Percentiles rank a stretch among this genome's conserved stretches.
Evolutionary conservation across 2,113 vertebrate species (phyloP).

Genomic region (Microcebus jonahi): DNA sequence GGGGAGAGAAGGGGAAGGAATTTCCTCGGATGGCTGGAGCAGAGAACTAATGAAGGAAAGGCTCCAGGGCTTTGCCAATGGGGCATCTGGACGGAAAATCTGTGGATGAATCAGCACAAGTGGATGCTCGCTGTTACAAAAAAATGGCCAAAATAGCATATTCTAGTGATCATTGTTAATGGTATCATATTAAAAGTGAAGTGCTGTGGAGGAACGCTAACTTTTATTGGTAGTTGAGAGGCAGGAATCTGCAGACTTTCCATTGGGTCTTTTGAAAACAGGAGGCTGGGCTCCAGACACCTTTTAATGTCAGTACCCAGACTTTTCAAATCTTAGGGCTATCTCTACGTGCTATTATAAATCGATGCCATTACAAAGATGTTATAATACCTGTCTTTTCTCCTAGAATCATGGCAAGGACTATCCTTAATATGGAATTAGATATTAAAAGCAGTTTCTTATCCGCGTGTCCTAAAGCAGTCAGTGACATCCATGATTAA

Average conservation of each 20-base stretch:
- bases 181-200: not conserved
- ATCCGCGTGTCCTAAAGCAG: slow-evolving; percentile 67
- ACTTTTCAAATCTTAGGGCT: slow-evolving; percentile 29
- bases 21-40: slow-evolving; percentile 73
- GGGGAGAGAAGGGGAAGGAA: slow-evolving; percentile 62
- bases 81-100: slow-evolving; percentile 73
- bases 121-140: slow-evolving; percentile 28
- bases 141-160: slow-evolving; percentile 39
- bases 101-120: slow-evolving; percentile 60
- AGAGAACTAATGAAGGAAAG: slow-evolving; percentile 66
- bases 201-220: not conserved
- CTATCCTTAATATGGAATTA: slow-evolving; percentile 60
- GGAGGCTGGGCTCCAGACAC: not conserved
- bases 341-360: slow-evolving; percentile 18
- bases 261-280: not conserved
- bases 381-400: slow-evolving; percentile 47
- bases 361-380: slow-evolving; percentile 46
- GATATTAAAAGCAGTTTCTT: slow-evolving; percentile 70
- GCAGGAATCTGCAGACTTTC: not conserved
- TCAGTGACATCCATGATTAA: slow-evolving; percentile 72
- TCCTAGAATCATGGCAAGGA: slow-evolving; percentile 49
- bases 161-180: not conserved
- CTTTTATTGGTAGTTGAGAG: not conserved
- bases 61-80: slow-evolving; percentile 69
- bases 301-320: slow-evolving; percentile 1